Evolutionary conservation across 2,113 vertebrate genomes (phyloP), one percentile per base, ranked within the genome.

Genomic region (Semicossyphus pulcher): DNA sequence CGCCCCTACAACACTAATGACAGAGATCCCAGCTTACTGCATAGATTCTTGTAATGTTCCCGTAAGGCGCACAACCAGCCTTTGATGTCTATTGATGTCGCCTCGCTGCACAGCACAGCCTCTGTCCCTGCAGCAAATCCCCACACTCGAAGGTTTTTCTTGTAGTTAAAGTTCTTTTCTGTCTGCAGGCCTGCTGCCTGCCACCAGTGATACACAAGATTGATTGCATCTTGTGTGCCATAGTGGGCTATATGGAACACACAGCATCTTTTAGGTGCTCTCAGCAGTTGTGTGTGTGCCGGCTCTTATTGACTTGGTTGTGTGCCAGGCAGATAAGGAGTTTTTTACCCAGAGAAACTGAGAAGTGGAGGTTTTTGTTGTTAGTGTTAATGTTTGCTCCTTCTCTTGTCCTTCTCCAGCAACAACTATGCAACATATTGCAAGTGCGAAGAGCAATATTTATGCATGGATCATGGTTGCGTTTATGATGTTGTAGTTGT

Each of bases 401-500:
- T 44, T 44, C 20, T 18, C 16, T 16, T 7, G 11, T 45, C 8
- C 10, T 31, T 20, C 26, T 61, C 41, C n/a, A 47, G 28, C 4
- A 4, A n/a, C 51, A 16, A 11, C 31, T 34, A 18, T 31, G 31
- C 5, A 21, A 20, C 18, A 54, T 10, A n/a, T n/a, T n/a, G 16
- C 4, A 10, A 20, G 31, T 3, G 4, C 11, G 4, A n/a, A n/a
- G n/a, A 16, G 1, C 3, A 31, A 14, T 54, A 32, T 36, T 64
- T 36, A 23, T 23, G 12, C 23, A 18, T 14, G 20, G n/a, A 15
- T n/a, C 20, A 7, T 14, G 10, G 3, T 36, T 31, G 25, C 5
- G 5, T 10, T 36, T 42, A 44, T 66, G 21, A 34, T 70, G 25
- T 61, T 62, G 15, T 20, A 29, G 41, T 58, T 49, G 16, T n/a